These are phyloP conservation scores for Ochotona curzoniae DNA, from an alignment of 2,113 vertebrate genomes.

Conservation along the genomic window DNA sequence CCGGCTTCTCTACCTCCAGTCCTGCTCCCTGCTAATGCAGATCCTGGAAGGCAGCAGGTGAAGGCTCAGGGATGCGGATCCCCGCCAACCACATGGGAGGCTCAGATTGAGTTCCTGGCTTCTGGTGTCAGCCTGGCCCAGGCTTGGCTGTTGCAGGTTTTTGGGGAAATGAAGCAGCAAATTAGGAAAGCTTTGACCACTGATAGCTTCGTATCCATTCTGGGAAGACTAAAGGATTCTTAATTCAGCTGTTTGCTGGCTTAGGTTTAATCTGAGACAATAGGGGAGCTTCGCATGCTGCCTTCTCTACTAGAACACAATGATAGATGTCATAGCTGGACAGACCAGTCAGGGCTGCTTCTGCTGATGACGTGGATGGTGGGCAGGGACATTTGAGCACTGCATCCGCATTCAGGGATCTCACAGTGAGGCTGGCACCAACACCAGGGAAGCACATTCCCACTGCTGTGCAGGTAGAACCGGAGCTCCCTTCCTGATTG, in stretches of 20 bases:
- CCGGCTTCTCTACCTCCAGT: too few species aligned
- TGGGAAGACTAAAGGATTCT: background rate
- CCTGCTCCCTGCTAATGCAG: too few species aligned
- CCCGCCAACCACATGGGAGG: too few species aligned
- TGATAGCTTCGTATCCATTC: background rate
- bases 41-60: too few species aligned
- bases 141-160: too few species aligned
- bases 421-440: background rate
- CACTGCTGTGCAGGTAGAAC: slow-evolving; percentile 1
- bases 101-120: too few species aligned
- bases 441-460: slow-evolving; percentile 42
- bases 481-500: background rate
- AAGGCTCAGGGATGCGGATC: too few species aligned
- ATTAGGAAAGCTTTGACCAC: background rate
- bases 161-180: too few species aligned
- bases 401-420: background rate
- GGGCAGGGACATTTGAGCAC: background rate
- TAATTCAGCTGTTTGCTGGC: background rate
- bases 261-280: slow-evolving; percentile 40
- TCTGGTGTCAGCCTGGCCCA: too few species aligned
- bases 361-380: background rate
- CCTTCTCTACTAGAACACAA: background rate
- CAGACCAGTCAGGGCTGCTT: background rate
- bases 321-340: background rate
- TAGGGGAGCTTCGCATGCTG: background rate